Base-by-base conservation (phyloP, 2,888 invertebrate species). In the Plebejus argus region DNA sequence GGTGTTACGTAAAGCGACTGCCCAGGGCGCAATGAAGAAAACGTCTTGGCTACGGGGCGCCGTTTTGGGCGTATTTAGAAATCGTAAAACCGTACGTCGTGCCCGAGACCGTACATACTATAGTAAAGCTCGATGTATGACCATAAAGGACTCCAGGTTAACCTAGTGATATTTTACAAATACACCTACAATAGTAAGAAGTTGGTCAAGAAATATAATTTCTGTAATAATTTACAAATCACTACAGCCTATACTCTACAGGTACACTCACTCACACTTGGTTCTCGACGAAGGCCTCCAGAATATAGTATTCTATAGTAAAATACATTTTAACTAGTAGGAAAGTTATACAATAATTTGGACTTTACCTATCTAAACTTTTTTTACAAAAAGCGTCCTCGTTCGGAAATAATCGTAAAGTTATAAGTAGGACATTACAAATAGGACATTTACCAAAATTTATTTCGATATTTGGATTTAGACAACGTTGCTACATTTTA, bases 231-330 rank as follows among this genome's bases (percentile, higher is more conserved):
- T 81, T 80, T 71, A 66, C 23, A 74, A 75, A 74, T 49, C 70
- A 61, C 78, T 61, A 78, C 77, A 28, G 1, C 28, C 28, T 28
- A n/a, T n/a, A 71, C 35, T 35, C 35, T 35, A 45, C 45, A 45
- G 71, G 76, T 77, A 74, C 77, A 76, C 70, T n/a, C 76, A 80
- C 76, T 20, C 76, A 85, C 81, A 77, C 79, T 78, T 78, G 83
- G 86, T 88, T 91, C 83, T 86, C 86, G 88, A 88, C 88, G 88
- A 93, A 93, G 93, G 93, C 92, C 92, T 91, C 93, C 88, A 87
- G 88, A 89, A 66, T 33, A 66, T 82, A 89, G 85, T 89, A 89
- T 89, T 82, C 79, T 85, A 83, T 88, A 88, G 87, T 87, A 90
- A 88, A 88, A 83, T 90, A 87, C 86, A 84, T 85, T 86, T 89